Percentiles rank a stretch among this genome's conserved stretches.
phyloP scores from a whole-genome alignment of 2,888 invertebrate genomes.

The Limenitis arthemis region DNA sequence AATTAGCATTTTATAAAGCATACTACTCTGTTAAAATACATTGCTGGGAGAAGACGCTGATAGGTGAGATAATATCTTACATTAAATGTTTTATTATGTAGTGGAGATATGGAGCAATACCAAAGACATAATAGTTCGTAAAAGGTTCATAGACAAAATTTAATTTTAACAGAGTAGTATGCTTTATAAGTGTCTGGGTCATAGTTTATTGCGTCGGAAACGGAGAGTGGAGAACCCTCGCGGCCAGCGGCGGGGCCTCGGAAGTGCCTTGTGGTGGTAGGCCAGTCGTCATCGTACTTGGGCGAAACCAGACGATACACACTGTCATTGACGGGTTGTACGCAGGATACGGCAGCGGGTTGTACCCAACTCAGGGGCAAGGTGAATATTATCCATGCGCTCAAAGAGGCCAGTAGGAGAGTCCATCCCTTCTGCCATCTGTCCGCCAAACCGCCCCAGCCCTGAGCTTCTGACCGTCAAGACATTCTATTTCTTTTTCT shows the following conservation, averaged over 20 bases:
- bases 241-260: slow-evolving; percentile 40
- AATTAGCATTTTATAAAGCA: neutral
- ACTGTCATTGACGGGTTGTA: slow-evolving; percentile 70
- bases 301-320: slow-evolving; percentile 75
- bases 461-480: slow-evolving; percentile 96
- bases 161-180: too few species aligned
- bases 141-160: too few species aligned
- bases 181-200: slow-evolving; percentile 74
- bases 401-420: slow-evolving; percentile 89
- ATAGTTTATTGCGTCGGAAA: slow-evolving; percentile 84
- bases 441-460: slow-evolving; percentile 97
- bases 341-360: slow-evolving; percentile 93
- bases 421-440: slow-evolving; percentile 89
- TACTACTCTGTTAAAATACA: slow-evolving; percentile 47
- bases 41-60: slow-evolving; percentile 91
- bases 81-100: neutral
- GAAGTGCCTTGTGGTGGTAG: slow-evolving; percentile 37
- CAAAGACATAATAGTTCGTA: too few species aligned
- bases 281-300: slow-evolving; percentile 50
- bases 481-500: slow-evolving; percentile 99
- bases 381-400: slow-evolving; percentile 97
- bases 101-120: neutral
- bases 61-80: slow-evolving; percentile 47
- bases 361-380: slow-evolving; percentile 96
- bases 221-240: slow-evolving; percentile 79